phyloP scores from a whole-genome alignment of 2,797 vertebrate species.

The Lophotriccus pileatus region DNA sequence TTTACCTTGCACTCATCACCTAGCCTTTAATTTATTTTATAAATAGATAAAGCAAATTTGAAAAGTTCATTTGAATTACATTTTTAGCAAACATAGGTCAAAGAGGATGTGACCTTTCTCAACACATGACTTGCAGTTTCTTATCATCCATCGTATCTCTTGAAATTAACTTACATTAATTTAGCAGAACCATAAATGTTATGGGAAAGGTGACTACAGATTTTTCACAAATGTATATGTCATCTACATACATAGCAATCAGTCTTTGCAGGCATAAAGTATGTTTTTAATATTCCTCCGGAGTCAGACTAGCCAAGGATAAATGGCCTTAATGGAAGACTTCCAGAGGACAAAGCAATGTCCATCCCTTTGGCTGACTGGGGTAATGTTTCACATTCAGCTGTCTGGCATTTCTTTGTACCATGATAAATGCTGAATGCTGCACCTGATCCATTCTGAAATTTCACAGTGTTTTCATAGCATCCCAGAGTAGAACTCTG shows the following conservation, averaged over 20 bases:
- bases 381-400: constrained; percentile 1
- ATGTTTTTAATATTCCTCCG: constrained; percentile 4
- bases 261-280: not conserved
- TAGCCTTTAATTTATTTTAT: not conserved
- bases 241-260: not conserved
- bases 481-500: not conserved
- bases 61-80: not conserved
- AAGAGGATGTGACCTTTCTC: not conserved
- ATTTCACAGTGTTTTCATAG: not conserved
- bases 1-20: not conserved
- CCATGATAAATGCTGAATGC: not conserved
- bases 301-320: not conserved
- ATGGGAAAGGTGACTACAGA: not conserved
- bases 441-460: not conserved
- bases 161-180: not conserved
- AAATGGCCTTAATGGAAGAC: not conserved
- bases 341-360: not conserved
- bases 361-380: constrained; percentile 12
- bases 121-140: not conserved
- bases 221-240: not conserved
- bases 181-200: not conserved
- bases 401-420: not conserved
- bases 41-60: not conserved
- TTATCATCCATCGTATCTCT: not conserved
- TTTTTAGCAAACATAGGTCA: not conserved